phyloP scores from a whole-genome alignment of 2,113 vertebrate genomes.

The Myotis lucifugus region DNA sequence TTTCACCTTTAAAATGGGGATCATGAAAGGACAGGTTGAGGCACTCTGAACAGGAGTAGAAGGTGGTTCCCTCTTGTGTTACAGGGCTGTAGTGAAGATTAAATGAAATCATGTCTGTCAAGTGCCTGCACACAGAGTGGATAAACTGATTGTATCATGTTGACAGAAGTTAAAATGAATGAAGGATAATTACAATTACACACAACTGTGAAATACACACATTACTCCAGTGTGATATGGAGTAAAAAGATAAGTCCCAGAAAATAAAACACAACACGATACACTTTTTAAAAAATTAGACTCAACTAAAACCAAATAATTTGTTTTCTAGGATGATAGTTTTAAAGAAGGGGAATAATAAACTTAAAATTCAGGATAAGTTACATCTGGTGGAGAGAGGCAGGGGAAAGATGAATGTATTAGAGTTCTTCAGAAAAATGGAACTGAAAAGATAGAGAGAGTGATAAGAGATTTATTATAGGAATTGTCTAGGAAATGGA shows the following conservation, averaged over 20 bases:
- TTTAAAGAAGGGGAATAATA: not conserved
- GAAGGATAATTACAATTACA: not conserved
- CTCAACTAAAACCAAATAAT: not conserved
- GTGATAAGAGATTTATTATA: not conserved
- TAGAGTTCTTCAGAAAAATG: not conserved
- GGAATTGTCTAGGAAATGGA: not conserved
- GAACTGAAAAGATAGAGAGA: not conserved
- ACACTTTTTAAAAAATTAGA: not conserved
- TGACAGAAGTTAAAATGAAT: not conserved
- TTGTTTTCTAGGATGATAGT: not conserved
- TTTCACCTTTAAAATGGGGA: constrained; percentile 33
- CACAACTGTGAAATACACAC: not conserved
- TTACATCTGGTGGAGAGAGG: not conserved
- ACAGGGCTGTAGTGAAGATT: not conserved
- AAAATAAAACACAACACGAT: not conserved
- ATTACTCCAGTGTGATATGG: not conserved
- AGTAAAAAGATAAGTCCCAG: not conserved
- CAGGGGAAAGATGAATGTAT: not conserved
- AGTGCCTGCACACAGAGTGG: not conserved
- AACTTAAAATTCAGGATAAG: not conserved
- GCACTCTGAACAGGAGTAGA: not conserved
- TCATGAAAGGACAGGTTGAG: not conserved
- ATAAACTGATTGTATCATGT: not conserved
- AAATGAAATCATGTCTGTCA: not conserved
- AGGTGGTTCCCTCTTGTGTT: not conserved